Base-by-base conservation (phyloP, 2,797 vertebrate genomes). In the Vireo griseus region DNA sequence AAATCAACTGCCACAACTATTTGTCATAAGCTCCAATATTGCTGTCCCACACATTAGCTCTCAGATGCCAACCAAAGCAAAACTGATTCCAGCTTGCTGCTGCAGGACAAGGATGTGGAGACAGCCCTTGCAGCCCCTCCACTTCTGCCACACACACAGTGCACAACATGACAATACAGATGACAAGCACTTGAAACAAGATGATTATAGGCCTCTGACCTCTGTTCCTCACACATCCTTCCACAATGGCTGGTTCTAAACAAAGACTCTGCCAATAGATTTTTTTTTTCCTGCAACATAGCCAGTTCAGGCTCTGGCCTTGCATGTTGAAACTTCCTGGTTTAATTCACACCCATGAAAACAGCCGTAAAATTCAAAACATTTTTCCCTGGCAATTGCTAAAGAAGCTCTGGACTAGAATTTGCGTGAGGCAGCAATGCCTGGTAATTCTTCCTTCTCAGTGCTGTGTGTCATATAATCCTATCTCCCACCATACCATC, bases 171-270 rank as follows among this genome's bases (percentile, higher is more conserved):
- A 52, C 16, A 39, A 5, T 9, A 9, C 20, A 24, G 18, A 33
- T 7, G n/a, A 54, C 33, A 47, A 61, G 13, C 2, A 3, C 20
- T 6, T 12, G 4, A 73, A 75, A 7, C 2, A 2, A 37, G 22
- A 28, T 14, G 2, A 25, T 28, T 40, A 24, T n/a, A 11, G 9
- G 42, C 16, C 44, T 61, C 58, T 44, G 67, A 11, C 10, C 25
- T 25, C 21, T 6, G 13, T 24, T 63, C 13, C 33, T 67, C 72
- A 39, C 72, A 39, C 13, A 4, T 10, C 29, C 9, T 69, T 22
- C 10, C 31, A 20, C 31, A 26, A 42, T 0, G 2, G 16, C 31
- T 74, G 31, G 4, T 17, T 59, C 28, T 58, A 62, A 76, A 69
- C 4, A 8, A 54, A 68, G 19, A 7, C 18, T 68, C 26, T 59